phyloP scores from a whole-genome alignment of 1,140 invertebrate genomes.

The Phymorhynchus buccinoides region DNA sequence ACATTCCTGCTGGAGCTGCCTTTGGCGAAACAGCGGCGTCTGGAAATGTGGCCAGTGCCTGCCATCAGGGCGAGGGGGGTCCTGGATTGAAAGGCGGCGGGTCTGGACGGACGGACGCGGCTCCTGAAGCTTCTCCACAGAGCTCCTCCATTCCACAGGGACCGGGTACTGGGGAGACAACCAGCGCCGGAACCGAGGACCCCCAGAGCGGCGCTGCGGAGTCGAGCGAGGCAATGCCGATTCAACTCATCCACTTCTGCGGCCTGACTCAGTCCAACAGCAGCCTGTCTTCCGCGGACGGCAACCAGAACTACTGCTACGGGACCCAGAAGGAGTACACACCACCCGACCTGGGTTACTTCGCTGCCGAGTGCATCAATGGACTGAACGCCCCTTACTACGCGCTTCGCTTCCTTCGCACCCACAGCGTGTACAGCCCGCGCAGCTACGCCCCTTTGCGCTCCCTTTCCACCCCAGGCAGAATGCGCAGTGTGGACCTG shows the following conservation, averaged over 20 bases:
- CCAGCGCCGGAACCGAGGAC: background rate
- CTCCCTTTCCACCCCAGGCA: background rate
- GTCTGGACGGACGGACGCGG: background rate
- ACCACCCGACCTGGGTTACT: constrained; percentile 20
- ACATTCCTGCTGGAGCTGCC: background rate
- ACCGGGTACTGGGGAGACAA: background rate
- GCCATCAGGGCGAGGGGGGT: too few species aligned
- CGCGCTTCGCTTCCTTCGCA: background rate
- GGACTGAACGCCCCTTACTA: constrained; percentile 31
- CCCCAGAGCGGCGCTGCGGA: background rate
- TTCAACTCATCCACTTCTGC: constrained; percentile 28
- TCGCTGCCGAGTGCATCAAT: constrained; percentile 30
- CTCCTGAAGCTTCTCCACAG: background rate
- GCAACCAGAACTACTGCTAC: constrained; percentile 20
- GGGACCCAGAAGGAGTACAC: constrained; percentile 33
- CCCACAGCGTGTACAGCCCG: background rate
- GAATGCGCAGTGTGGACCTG: background rate
- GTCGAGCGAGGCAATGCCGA: background rate
- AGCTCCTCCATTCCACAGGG: background rate
- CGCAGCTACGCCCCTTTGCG: background rate
- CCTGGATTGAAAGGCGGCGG: background rate
- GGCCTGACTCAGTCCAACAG: constrained; percentile 35
- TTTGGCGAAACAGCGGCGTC: background rate
- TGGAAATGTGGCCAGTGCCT: background rate
- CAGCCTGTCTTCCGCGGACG: constrained; percentile 29